Evolutionary conservation across 2,797 vertebrate species (phyloP).

Genomic region (Pelodytes ibericus): DNA sequence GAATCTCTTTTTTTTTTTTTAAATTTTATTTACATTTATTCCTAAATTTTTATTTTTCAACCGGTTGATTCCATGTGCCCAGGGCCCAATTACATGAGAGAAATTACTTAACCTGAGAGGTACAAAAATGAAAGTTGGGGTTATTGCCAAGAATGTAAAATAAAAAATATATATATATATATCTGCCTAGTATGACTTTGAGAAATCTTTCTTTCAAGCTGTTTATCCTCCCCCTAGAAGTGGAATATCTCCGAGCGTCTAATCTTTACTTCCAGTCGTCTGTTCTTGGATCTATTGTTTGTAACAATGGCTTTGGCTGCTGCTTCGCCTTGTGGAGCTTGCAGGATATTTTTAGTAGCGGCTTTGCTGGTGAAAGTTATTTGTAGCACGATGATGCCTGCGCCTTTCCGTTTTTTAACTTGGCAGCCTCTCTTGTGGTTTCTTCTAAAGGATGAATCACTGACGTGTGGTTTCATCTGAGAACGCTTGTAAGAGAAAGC

Average conservation of each 20-base stretch:
- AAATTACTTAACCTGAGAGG: too few species aligned
- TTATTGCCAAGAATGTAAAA: too few species aligned
- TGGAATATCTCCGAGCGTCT: background rate
- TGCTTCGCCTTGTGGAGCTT: background rate
- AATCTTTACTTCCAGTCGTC: background rate
- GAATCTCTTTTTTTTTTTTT: too few species aligned
- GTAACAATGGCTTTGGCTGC: background rate
- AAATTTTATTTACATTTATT: too few species aligned
- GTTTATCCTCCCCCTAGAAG: background rate
- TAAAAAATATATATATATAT: too few species aligned
- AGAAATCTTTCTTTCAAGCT: too few species aligned
- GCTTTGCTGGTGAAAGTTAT: background rate
- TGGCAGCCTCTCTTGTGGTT: background rate
- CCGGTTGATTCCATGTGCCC: too few species aligned
- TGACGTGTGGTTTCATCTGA: background rate
- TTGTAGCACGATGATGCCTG: background rate
- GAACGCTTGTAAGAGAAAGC: background rate
- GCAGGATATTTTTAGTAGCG: constrained; percentile 4
- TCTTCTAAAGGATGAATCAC: background rate
- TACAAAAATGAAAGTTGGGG: too few species aligned
- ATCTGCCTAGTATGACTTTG: too few species aligned
- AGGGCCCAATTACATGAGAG: too few species aligned
- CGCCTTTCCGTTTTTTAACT: background rate
- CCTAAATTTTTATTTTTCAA: too few species aligned
- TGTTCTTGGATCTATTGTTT: background rate